Conservation (phyloP, 2,797 vertebrate genomes). For the Crenichthys baileyi region DNA sequence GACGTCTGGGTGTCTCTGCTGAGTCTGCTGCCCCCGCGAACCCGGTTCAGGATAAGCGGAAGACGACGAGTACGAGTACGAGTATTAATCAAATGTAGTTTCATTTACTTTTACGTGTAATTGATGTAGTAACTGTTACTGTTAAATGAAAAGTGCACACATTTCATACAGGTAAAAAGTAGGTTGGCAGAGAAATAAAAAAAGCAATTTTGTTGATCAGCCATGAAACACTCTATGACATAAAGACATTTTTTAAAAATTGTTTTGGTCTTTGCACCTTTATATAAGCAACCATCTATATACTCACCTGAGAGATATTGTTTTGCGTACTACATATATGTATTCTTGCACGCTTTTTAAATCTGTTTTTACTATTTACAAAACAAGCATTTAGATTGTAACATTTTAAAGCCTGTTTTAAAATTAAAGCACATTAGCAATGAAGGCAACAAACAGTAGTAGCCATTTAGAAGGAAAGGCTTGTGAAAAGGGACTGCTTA, state of each 20-base stretch:
- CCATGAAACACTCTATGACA: not conserved
- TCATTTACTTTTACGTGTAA: not conserved
- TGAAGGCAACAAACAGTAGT: not conserved
- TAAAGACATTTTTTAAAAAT: not conserved
- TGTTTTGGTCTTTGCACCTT: not conserved
- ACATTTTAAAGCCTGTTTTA: not conserved
- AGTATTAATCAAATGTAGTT: not conserved
- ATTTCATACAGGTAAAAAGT: not conserved
- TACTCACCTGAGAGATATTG: not conserved
- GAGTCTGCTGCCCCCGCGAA: no score
- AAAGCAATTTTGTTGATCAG: not conserved
- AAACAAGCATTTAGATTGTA: not conserved
- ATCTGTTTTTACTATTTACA: not conserved
- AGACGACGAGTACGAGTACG: no score
- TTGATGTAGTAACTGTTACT: not conserved
- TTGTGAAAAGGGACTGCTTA: constrained; percentile 22
- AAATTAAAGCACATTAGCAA: not conserved
- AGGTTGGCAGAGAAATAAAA: not conserved
- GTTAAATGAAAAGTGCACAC: not conserved
- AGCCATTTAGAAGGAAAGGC: not conserved
- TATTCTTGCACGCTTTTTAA: not conserved
- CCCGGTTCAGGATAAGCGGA: no score
- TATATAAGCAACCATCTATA: not conserved
- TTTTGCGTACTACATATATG: not conserved
- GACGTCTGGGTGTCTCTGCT: no score